Base-by-base conservation (phyloP, 2,888 invertebrate genomes). In the Nymphalis urticae region DNA sequence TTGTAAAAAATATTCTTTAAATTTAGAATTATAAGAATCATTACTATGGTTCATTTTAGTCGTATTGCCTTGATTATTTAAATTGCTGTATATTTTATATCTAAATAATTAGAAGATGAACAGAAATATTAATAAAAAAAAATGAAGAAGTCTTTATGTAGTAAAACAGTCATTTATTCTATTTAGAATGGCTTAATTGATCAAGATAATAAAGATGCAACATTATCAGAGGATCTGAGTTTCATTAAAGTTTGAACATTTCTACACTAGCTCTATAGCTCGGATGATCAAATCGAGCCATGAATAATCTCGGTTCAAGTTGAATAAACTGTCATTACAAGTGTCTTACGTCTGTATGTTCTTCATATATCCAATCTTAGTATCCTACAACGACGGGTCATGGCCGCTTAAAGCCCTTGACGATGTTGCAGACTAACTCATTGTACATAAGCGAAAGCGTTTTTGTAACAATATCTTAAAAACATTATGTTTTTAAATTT, bases 331-430 rank as follows among this genome's bases (percentile, higher is more conserved):
- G 76, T 80, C 78, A 77, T 79, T 74, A 77, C 73, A 72, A 70
- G 68, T 75, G 73, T 73, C 72, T 78, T 73, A 75, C 67, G 70
- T 68, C 72, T 70, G 68, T 65, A 64, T 68, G 63, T 64, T 68
- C 66, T 71, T 73, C 68, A 71, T 84, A 81, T 81, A 85, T 83
- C 80, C 83, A 84, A 86, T 85, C 75, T 68, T 78, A 80, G 72
- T 77, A 76, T 76, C 75, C 75, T 70, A 79, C 84, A 81, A 84
- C 80, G 86, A 70, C 85, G 88, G 91, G 92, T 92, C 92, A 92
- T 86, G 92, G 92, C 90, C 91, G 90, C 91, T 89, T 89, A 86
- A 88, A 84, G 91, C 91, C 92, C 91, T 92, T 91, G 92, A 91
- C 90, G 87, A 85, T 83, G 84, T 86, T 89, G 85, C 82, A 84